Evolutionary conservation across 2,888 invertebrate genomes (phyloP), one percentile per base, ranked within the genome.

Genomic region (Drosophila phalerata): DNA sequence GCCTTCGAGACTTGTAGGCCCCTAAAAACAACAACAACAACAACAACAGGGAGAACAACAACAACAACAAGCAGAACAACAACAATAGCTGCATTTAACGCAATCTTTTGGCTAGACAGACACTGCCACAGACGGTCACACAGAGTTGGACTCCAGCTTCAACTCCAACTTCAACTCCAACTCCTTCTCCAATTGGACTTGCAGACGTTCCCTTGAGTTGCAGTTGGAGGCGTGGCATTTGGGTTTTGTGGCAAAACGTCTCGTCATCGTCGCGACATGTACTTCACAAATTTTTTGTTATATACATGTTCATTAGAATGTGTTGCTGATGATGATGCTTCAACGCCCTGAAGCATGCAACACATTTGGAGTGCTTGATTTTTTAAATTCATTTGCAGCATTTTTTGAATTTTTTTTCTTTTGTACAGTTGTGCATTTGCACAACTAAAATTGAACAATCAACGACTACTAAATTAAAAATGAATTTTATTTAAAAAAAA

Each of bases 241-340:
- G 42, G 37, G 64, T 56, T 61, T 60, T 61, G 58, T 67, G 66
- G 68, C 48, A 66, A 68, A 60, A 60, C 78, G 89, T 73, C 85
- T 62, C 88, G 88, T 85, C 86, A 89, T 85, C 77, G 89, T 88
- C 88, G 86, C 86, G 89, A 85, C 89, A 88, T 70, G 81, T 63
- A 85, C 86, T 89, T 89, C 73, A 81, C 56, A 64, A 68, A 67
- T 64, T 69, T 73, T 76, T 76, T 22, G 32, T 53, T 19, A 34
- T 48, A 66, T 75, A 70, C 69, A 47, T 80, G 80, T 80, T 88
- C 83, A 83, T 89, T 81, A 79, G 79, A 83, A 88, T 78, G 80
- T 73, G 73, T 64, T 68, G 67, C 34, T 67, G 69, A 61, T 66
- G 81, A 53, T 70, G 83, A 53, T 77, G 71, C 82, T 82, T 74